phyloP scores from a whole-genome alignment of 2,113 vertebrate species.

The Fukomys damarensis region DNA sequence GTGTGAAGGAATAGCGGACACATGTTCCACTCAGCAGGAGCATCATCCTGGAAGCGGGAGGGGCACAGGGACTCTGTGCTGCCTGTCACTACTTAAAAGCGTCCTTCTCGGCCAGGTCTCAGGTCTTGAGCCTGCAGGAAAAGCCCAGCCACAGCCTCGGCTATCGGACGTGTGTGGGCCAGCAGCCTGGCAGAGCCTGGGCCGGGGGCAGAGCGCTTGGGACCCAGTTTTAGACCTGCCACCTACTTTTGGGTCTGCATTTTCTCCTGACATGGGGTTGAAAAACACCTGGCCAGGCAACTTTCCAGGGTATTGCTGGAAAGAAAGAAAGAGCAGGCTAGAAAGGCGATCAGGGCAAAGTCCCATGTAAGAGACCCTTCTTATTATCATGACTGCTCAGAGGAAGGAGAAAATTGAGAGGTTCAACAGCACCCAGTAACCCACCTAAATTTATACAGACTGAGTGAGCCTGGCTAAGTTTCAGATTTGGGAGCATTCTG shows the following conservation, averaged over 20 bases:
- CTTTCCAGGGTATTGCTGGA: background rate
- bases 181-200: background rate
- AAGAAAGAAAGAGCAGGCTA: background rate
- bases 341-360: background rate
- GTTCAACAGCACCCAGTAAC: accelerated
- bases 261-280: background rate
- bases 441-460: accelerated
- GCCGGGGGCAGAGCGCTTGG: too few species aligned
- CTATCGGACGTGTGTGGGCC: accelerated
- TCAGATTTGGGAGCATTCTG: background rate
- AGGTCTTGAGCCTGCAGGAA: background rate
- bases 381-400: background rate
- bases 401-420: background rate
- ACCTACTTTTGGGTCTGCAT: background rate
- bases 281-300: background rate
- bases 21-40: background rate
- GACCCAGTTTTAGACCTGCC: background rate
- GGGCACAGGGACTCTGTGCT: accelerated
- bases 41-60: background rate
- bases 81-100: background rate
- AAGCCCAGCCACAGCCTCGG: background rate
- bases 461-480: too few species aligned
- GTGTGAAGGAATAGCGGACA: background rate
- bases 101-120: background rate
- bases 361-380: background rate